These are phyloP conservation scores for Chironomus tepperi DNA, from an alignment of 1,140 invertebrate species.

Conservation along the genomic window DNA sequence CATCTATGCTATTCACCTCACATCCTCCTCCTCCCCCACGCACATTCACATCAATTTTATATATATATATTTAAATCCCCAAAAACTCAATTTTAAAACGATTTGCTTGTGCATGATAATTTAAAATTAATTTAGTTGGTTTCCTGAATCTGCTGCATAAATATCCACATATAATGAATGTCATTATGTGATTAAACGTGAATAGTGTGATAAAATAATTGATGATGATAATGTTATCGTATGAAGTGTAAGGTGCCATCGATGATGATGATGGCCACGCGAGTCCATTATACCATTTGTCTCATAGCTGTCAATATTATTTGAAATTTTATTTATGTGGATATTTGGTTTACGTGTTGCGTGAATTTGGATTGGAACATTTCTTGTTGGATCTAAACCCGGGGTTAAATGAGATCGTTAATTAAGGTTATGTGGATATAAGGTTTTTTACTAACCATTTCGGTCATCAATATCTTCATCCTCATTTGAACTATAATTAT, in stretches of 20 bases:
- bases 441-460: background rate
- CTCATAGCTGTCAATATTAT: background rate
- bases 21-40: background rate
- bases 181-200: slow-evolving; percentile 18
- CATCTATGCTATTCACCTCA: background rate
- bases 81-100: background rate
- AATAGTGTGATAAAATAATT: slow-evolving; percentile 21
- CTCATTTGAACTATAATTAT: background rate
- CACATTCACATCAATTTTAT: too few species aligned
- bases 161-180: background rate
- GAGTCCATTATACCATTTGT: background rate
- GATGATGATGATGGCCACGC: background rate
- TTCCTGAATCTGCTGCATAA: background rate
- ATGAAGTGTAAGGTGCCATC: background rate
- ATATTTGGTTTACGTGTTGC: slow-evolving; percentile 10
- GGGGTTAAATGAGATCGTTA: background rate
- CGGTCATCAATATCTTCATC: background rate
- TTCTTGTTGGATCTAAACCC: background rate
- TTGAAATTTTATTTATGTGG: background rate
- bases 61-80: background rate
- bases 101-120: slow-evolving; percentile 18
- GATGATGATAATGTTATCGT: background rate
- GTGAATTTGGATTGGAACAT: slow-evolving; percentile 1
- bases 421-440: background rate
- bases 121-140: slow-evolving; percentile 17